Base-by-base conservation (phyloP, 2,797 vertebrate genomes). In the Dermochelys coriacea region DNA sequence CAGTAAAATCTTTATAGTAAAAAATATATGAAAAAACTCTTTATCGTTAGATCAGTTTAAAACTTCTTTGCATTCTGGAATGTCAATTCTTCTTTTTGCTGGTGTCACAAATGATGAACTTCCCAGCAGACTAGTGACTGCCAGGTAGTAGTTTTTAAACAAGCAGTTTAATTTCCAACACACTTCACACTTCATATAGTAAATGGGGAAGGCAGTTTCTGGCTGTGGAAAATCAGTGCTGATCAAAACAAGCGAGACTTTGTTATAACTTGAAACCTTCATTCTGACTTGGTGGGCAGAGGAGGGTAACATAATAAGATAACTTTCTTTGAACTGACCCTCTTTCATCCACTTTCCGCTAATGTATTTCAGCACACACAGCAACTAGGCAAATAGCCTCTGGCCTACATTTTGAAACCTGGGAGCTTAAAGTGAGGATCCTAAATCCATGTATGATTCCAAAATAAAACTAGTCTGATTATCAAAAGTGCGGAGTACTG, bases 161-260 rank as follows among this genome's bases (percentile, higher is more conserved):
- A 83, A 75, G 29, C 5, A 80, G 27, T 79, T 89, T 83, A 34
- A 18, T 85, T 82, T 93, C 93, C 87, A 79, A 57, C 34, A 89
- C 75, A 91, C 16, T 50, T 57, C 41, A 1, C 8, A 16, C 3
- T 89, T 95, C 19, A 81, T 19, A 34, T 23, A 71, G 55, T 50
- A 84, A 94, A 87, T 25, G 0, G 75, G 12, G 68, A 81, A 77
- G 61, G 61, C 75, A 92, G 10, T 19, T 94, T 90, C 51, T 64
- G 71, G 4, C 55, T 90, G 14, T n/a, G 61, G 75, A 86, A 89
- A 87, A 80, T 16, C 45, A 19, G 83, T 45, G 41, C 19, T 84
- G 49, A 79, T 79, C 27, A 87, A 90, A 91, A 87, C 6, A 84
- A 41, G 2, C 2, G 3, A 78, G 55, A 37, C 15, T 75, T 41